A percentile compares a stretch with the other conserved stretches of the same genome.
Evolutionary conservation across 2,888 invertebrate genomes (phyloP).

Genomic region (Latrodectus hesperus): DNA sequence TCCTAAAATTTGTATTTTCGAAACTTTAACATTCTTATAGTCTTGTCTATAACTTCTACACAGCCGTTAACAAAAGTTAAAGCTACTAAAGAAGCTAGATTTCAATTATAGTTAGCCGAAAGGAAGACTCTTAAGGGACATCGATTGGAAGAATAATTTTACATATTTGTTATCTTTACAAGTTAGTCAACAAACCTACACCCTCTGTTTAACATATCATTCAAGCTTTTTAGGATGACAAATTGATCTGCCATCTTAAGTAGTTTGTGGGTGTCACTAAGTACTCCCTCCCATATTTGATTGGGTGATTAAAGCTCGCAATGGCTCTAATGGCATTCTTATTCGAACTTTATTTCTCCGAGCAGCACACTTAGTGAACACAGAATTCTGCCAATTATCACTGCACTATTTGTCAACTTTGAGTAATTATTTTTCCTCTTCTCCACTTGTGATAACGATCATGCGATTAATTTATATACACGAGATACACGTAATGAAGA

Average conservation of each 20-base stretch:
- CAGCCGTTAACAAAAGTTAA: too few relatives aligned
- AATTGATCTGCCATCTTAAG: constrained; percentile 22
- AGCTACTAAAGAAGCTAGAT: too few relatives aligned
- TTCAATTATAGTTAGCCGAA: too few relatives aligned
- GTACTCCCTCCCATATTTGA: constrained; percentile 6
- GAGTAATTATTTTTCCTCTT: constrained; percentile 23
- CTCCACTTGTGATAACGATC: constrained; percentile 33
- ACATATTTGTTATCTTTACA: too few relatives aligned
- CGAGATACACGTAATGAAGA: constrained; percentile 40
- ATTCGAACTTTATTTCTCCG: constrained; percentile 25
- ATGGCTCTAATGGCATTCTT: constrained; percentile 32
- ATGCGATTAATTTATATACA: constrained; percentile 58
- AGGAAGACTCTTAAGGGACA: too few relatives aligned
- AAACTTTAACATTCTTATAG: too few relatives aligned
- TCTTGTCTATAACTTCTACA: too few relatives aligned
- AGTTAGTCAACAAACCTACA: too few relatives aligned
- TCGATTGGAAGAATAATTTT: too few relatives aligned
- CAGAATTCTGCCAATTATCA: constrained; percentile 36
- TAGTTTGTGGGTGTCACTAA: constrained; percentile 49
- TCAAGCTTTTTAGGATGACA: constrained; percentile 31
- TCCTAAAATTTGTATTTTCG: too few relatives aligned
- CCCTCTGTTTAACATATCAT: neutral
- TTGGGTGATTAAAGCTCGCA: constrained; percentile 29
- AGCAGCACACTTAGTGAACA: constrained; percentile 23
- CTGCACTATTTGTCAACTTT: constrained; percentile 48